Evolutionary conservation across 1,140 invertebrate species (phyloP).

Genomic region (Sycobia sp.): DNA sequence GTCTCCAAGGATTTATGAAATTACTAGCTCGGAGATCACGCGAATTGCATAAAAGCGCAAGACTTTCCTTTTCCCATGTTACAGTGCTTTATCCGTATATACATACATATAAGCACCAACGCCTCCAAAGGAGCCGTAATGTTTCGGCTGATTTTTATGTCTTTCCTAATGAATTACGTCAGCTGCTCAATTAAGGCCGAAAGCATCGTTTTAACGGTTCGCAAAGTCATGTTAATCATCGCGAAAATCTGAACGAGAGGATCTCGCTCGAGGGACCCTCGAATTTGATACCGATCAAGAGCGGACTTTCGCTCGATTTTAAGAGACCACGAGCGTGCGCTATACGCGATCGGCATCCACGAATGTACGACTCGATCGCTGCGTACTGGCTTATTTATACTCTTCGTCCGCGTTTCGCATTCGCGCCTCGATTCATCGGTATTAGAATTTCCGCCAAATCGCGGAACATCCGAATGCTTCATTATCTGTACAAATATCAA

Average conservation of each 20-base stretch:
- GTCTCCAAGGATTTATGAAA: too few relatives aligned
- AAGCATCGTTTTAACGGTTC: too few relatives aligned
- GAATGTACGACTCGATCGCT: not conserved
- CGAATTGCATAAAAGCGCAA: not conserved
- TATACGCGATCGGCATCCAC: not conserved
- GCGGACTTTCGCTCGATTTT: constrained; percentile 21
- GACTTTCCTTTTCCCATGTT: not conserved
- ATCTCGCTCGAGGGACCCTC: not conserved
- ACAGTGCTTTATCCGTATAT: too few relatives aligned
- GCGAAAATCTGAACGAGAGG: constrained; percentile 12
- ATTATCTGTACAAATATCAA: too few relatives aligned
- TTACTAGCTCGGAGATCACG: too few relatives aligned
- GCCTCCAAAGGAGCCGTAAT: too few relatives aligned
- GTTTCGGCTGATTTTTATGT: too few relatives aligned
- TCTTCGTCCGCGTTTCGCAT: too few relatives aligned
- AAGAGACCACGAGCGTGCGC: not conserved
- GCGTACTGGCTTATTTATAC: too few relatives aligned
- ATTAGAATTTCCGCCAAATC: not conserved
- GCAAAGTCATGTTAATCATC: not conserved
- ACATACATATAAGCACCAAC: too few relatives aligned
- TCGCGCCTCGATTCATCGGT: too few relatives aligned
- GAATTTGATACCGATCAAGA: constrained; percentile 17
- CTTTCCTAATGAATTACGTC: constrained; percentile 20
- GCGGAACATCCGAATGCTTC: not conserved
- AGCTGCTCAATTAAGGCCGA: not conserved